A percentile compares a stretch with the other conserved stretches of the same genome.
phyloP scores from a whole-genome alignment of 2,888 invertebrate species.

The Eupithecia insigniata region DNA sequence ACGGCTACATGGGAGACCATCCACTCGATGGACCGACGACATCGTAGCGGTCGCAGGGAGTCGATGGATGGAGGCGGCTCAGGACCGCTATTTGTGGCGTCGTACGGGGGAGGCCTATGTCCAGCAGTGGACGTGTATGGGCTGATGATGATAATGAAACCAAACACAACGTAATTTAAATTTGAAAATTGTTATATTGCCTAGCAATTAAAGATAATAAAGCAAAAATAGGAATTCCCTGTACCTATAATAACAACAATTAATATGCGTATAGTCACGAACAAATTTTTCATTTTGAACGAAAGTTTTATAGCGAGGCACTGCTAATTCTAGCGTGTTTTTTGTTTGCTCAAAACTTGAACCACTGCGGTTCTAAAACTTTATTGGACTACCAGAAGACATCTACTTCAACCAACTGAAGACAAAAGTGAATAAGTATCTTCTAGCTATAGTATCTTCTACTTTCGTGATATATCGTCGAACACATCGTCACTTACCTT shows the following conservation, averaged over 20 bases:
- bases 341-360: conserved; percentile 37
- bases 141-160: too few relatives aligned
- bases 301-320: conserved; percentile 26
- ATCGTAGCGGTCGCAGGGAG: too few relatives aligned
- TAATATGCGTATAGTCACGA: conserved; percentile 19
- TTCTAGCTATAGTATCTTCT: too few relatives aligned
- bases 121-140: too few relatives aligned
- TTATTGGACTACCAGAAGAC: neutral
- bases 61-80: too few relatives aligned
- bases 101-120: too few relatives aligned
- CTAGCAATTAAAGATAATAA: conserved; percentile 4
- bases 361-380: conserved; percentile 38
- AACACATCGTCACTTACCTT: neutral
- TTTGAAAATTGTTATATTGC: neutral
- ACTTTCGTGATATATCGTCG: neutral
- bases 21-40: too few relatives aligned
- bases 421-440: neutral
- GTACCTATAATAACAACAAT: neutral
- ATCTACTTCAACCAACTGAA: neutral
- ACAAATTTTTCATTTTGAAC: conserved; percentile 7
- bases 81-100: too few relatives aligned
- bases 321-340: conserved; percentile 43
- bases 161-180: neutral
- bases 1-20: too few relatives aligned
- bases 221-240: neutral